phyloP scores from a whole-genome alignment of 2,888 invertebrate genomes.

The Nymphalis c-album region DNA sequence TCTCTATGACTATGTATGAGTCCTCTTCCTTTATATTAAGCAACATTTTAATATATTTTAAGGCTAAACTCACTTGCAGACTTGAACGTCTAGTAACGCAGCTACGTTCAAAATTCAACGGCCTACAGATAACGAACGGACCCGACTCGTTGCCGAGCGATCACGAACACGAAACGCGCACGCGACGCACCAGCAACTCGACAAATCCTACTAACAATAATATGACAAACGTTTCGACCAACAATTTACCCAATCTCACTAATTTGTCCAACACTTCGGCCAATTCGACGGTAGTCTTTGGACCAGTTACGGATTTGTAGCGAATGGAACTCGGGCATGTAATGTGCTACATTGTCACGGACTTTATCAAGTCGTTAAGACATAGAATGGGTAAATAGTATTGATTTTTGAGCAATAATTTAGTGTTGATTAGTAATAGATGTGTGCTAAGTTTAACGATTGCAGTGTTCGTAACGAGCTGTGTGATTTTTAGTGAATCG shows the following conservation, averaged over 20 bases:
- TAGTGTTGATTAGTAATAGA: constrained; percentile 1
- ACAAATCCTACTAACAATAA: constrained; percentile 33
- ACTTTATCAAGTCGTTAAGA: constrained; percentile 56
- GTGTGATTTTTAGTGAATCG: constrained; percentile 12
- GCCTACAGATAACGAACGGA: constrained; percentile 65
- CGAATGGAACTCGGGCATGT: constrained; percentile 58
- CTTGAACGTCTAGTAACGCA: constrained; percentile 82
- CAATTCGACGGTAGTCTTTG: constrained; percentile 78
- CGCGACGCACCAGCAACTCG: constrained; percentile 50
- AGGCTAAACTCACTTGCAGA: constrained; percentile 68
- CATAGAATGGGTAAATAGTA: constrained; percentile 24
- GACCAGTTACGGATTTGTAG: constrained; percentile 84
- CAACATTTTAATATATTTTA: constrained; percentile 42
- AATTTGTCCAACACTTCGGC: constrained; percentile 62
- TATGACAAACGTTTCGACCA: constrained; percentile 29
- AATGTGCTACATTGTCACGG: constrained; percentile 54
- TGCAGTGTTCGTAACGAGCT: not conserved
- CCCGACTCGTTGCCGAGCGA: constrained; percentile 74
- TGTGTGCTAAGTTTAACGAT: constrained; percentile 10
- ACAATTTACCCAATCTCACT: constrained; percentile 29
- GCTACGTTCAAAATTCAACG: constrained; percentile 77
- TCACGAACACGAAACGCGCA: constrained; percentile 63
- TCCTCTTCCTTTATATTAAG: constrained; percentile 5
- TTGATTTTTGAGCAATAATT: constrained; percentile 21
- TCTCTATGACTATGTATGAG: not conserved